Base-by-base conservation (phyloP, 2,797 vertebrate genomes). In the Limnodromus scolopaceus region DNA sequence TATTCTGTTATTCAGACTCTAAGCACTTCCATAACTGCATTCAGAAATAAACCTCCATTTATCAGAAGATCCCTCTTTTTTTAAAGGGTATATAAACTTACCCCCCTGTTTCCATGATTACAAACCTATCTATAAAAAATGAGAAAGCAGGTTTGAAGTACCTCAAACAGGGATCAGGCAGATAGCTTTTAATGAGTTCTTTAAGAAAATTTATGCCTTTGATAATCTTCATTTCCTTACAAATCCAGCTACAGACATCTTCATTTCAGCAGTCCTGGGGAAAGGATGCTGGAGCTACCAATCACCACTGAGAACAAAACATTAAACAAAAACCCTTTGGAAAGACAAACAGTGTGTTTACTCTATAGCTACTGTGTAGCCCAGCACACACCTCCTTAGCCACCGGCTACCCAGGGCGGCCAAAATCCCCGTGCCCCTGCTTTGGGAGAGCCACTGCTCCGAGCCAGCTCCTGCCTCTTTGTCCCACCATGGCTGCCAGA, bases 41-140 rank as follows among this genome's bases (percentile, higher is more conserved):
- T 45, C n/a, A 93, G 70, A 96, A 90, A 92, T 18, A 92, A 87
- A 54, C 9, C 16, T n/a, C 63, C 48, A 2, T n/a, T 92, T 41
- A 75, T 16, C 2, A 1, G 53, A 81, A 68, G 25, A 71, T 20
- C 8, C 4, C 38, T 61, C 23, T 70, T 85, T 95, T 95, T 95
- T 39, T 38, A 71, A 78, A 11, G 8, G 1, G 0, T 38, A 16
- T 16, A 60, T 34, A 85, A 83, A 84, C 57, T 64, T 28, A 60
- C 2, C 7, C 2, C 3, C 9, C 3, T 5, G 1, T 64, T 87
- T 85, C 51, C 70, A 66, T 25, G 0, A 46, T 66, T 60, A 70
- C 55, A 72, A 91, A 65, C 3, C 5, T 49, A 19, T 8, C 39
- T 16, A 45, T 10, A 32, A 75, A 86, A 94, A 64, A 32, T 6